Evolutionary conservation across 2,113 vertebrate species (phyloP), one percentile per base, ranked within the genome.

Genomic region (Aviceda subcristata): DNA sequence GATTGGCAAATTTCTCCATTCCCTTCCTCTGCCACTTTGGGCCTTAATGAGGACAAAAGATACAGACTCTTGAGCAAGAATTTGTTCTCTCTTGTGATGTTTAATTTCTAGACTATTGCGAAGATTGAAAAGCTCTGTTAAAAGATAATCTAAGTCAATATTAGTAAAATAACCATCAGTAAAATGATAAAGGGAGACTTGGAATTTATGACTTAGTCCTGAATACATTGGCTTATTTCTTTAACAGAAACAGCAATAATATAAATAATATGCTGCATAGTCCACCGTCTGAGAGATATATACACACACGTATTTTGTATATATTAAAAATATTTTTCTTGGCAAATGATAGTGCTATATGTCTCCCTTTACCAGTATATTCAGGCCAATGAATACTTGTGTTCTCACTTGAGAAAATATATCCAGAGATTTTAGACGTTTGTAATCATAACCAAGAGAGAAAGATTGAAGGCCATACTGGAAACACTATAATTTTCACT

Each of bases 401-500:
- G 87, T 94, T 91, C 84, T 91, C 32, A 34, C 36, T 72, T 79
- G 57, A 9, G 8, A 77, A 90, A 91, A 74, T 39, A 46, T 38
- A 71, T 86, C 68, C 46, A 77, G 68, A 81, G 56, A 38, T 77
- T 80, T 48, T 71, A 81, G 72, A 46, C 34, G 2, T 84, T 80
- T 39, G 23, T 73, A 91, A 87, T 84, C 76, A 91, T 83, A 88
- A 62, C 32, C 43, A 84, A 66, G 59, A 53, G 12, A 82, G 48
- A 86, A 92, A 94, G 68, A 87, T 55, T 95, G 76, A 91, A 95
- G 72, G 12, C 63, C 55, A 3, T 83, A 26, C 21, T 84, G 55
- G 59, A 91, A 96, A 69, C 36, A 57, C 72, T 81, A 9, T 80
- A 86, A 92, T 97, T 96, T 94, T 80, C 46, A 19, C 46, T 87